A percentile compares a stretch with the other conserved stretches of the same genome.
Conservation (phyloP, 2,888 invertebrate genomes). For the Rambutsinella grinnellia region DNA sequence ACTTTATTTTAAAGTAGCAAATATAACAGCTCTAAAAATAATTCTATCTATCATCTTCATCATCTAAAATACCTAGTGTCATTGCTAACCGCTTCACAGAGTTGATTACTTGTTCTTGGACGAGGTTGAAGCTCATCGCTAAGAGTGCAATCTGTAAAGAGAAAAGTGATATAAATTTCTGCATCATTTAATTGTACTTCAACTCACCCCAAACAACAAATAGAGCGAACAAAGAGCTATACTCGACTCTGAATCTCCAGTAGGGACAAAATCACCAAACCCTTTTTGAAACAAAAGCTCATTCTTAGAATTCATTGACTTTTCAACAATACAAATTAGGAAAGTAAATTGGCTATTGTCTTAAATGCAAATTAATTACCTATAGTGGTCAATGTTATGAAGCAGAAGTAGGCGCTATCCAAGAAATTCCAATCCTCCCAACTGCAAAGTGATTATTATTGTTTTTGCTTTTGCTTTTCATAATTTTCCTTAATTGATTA, state of each 20-base stretch:
- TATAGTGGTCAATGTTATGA: slow-evolving; percentile 74
- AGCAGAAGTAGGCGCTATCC: slow-evolving; percentile 71
- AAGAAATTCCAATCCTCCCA: slow-evolving; percentile 74
- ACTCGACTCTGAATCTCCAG: slow-evolving; percentile 71
- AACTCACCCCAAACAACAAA: slow-evolving; percentile 91
- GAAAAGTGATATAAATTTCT: too few relatives aligned
- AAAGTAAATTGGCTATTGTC: too few relatives aligned
- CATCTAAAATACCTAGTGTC: slow-evolving; percentile 88
- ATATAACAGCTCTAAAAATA: background rate
- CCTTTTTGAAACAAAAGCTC: background rate
- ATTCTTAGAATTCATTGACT: too few relatives aligned
- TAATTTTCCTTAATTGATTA: too few relatives aligned
- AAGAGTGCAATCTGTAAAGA: slow-evolving; percentile 93
- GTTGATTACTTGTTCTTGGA: slow-evolving; percentile 92
- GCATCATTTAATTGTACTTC: too few relatives aligned
- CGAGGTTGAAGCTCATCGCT: slow-evolving; percentile 97
- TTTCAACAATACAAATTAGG: too few relatives aligned
- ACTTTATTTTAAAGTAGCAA: background rate
- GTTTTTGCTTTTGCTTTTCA: too few relatives aligned
- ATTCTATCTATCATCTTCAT: slow-evolving; percentile 70
- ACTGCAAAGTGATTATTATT: too few relatives aligned
- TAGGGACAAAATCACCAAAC: slow-evolving; percentile 49
- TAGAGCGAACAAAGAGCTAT: slow-evolving; percentile 93
- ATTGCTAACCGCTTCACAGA: slow-evolving; percentile 89
- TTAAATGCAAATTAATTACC: too few relatives aligned